phyloP scores from a whole-genome alignment of 2,888 invertebrate species.

The Dryobotodes eremita region DNA sequence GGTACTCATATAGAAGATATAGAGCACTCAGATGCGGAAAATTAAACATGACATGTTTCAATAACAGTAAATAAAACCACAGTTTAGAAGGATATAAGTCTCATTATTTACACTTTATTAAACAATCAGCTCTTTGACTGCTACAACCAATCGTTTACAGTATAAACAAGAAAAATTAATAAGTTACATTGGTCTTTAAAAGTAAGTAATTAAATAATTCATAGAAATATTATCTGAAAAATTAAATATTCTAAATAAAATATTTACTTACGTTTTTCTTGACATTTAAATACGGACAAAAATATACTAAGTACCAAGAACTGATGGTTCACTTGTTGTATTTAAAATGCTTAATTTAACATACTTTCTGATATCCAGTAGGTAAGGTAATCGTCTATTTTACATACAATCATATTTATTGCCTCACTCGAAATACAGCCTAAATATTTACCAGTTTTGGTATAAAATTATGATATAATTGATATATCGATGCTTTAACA shows the following conservation, averaged over 20 bases:
- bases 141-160: conserved; percentile 53
- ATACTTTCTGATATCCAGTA: conserved; percentile 24
- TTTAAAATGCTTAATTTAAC: conserved; percentile 23
- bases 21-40: conserved; percentile 79
- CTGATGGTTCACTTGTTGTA: conserved; percentile 31
- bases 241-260: conserved; percentile 59
- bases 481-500: conserved; percentile 47
- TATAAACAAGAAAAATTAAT: conserved; percentile 40
- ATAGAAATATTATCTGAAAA: conserved; percentile 46
- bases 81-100: conserved; percentile 76
- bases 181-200: conserved; percentile 45
- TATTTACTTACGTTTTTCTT: conserved; percentile 51
- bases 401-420: conserved; percentile 49
- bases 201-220: conserved; percentile 46
- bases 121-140: conserved; percentile 62
- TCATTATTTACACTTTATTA: conserved; percentile 76
- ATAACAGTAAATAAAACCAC: conserved; percentile 74
- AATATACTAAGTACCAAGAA: conserved; percentile 51
- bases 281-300: conserved; percentile 66
- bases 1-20: conserved; percentile 80
- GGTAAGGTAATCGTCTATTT: conserved; percentile 29
- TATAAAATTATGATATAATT: conserved; percentile 32
- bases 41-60: conserved; percentile 56
- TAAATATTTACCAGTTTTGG: conserved; percentile 45
- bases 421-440: conserved; percentile 48